Base-by-base conservation (phyloP, 2,888 invertebrate genomes). In the Mellilla xanthometata region DNA sequence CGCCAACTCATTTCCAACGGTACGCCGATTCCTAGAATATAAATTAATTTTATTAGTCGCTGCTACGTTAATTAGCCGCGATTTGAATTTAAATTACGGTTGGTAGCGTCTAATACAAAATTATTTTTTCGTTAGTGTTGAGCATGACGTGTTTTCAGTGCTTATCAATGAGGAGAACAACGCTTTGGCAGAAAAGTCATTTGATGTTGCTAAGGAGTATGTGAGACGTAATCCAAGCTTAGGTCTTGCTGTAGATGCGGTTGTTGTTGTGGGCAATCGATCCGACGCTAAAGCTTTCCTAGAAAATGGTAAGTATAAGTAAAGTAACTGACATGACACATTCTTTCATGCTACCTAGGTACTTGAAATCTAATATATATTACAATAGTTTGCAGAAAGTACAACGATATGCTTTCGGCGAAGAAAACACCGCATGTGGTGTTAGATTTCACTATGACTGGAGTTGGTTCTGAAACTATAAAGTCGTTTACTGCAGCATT, bases 401-500 rank as follows among this genome's bases (percentile, higher is more conserved):
- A 95, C 77, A 92, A 93, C 52, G 91, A 91, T 36, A 93, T 93
- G 79, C 72, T 94, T 42, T 88, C 90, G 7, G 90, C 91, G 1
- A 92, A 93, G 55, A 91, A 92, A 60, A 91, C 92, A 0, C 96
- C 96, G 0, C 95, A 96, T 76, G 82, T 97, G 8, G 91, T 97
- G 3, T 81, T 97, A 54, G 97, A 97, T 76, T 93, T 94, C 11
- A 97, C 97, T 0, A 94, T 94, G 83, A 93, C 94, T 2, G 96
- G 96, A 2, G 90, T 94, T 22, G 93, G 94, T 9, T 95, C 96
- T 0, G 97, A 97, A 83, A 94, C 95, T 0, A 94, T 96, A 2
- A 96, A 96, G 77, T 94, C 95, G 0, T 94, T 97, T 71, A 94
- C 95, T 2, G 92, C 94, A 10, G 94, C 95, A 0, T 75, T 97